Evolutionary conservation across 2,888 invertebrate genomes (phyloP), one percentile per base, ranked within the genome.

Genomic region (Sipha maydis): DNA sequence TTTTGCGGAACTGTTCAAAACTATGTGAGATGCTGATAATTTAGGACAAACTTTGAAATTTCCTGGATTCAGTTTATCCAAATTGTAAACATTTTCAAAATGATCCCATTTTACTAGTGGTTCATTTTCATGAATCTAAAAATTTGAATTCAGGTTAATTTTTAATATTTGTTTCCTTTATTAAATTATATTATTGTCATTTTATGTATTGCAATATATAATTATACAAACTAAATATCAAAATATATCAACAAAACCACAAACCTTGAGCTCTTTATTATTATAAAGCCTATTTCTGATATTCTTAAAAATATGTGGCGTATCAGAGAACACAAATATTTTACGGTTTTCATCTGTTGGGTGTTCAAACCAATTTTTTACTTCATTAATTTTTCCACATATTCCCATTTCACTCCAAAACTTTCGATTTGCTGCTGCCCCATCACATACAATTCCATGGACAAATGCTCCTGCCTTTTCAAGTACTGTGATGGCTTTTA

Each of bases 231-330:
- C 56, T 56, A 56, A 56, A 56, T 56, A 56, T 56, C 56, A 56
- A 56, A 56, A 56, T 56, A 56, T 56, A 56, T 56, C 56, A 56
- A 56, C 56, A 19, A 56, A 56, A 56, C 56, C 19, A 56, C 56
- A 56, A 61, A 79, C 79, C 56, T 56, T 28, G 14, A 79, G 56
- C 21, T 79, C 79, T 79, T 79, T 54, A 11, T 79, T 34, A 34
- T 79, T 79, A 34, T 79, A 79, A 56, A 79, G 56, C 79, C 79
- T 34, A 76, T 76, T 76, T 48, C 48, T 76, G 31, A 76, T n/a
- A 48, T 76, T 76, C n/a, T 76, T 76, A 14, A 76, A 76, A 5
- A 76, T 31, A 76, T 76, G 76, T 76, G 76, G 76, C n/a, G 76
- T 76, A 76, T 76, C 76, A 14, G 76, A n/a, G n/a, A 76, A 76